These are phyloP conservation scores for Siniperca knerii DNA, from an alignment of 2,113 vertebrate species.

Conservation along the genomic window DNA sequence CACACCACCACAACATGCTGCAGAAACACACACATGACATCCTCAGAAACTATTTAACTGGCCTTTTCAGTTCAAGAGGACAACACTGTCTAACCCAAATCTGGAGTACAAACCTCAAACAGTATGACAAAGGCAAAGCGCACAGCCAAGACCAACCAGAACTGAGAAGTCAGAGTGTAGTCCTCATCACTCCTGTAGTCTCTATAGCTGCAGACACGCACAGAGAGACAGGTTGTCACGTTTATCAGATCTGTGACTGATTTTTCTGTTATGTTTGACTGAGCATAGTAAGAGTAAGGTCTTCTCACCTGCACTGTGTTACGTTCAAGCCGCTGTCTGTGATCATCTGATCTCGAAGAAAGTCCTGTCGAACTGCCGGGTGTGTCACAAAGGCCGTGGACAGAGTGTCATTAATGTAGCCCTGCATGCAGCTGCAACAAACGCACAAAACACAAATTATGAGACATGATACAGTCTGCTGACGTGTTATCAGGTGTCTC, in stretches of 20 bases:
- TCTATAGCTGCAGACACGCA: constrained; percentile 85
- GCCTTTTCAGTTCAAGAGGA: neutral
- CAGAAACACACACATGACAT: constrained; percentile 13
- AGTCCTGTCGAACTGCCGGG: constrained; percentile 73
- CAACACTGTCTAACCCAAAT: neutral
- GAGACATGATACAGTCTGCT: neutral
- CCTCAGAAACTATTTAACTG: neutral
- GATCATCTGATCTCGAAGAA: constrained; percentile 47
- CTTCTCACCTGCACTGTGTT: constrained; percentile 89
- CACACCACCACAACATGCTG: constrained; percentile 92
- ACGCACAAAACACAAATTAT: neutral
- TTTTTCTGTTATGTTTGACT: neutral
- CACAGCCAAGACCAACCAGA: constrained; percentile 92
- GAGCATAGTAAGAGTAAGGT: neutral
- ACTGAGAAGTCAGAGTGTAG: constrained; percentile 86
- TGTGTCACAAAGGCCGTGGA: constrained; percentile 78
- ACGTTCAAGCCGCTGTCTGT: constrained; percentile 26
- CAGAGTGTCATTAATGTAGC: constrained; percentile 93
- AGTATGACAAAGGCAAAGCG: constrained; percentile 93
- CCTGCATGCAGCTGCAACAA: constrained; percentile 87
- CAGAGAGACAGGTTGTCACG: neutral
- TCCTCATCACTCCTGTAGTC: constrained; percentile 87
- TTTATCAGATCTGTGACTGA: neutral
- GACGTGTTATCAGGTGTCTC: neutral
- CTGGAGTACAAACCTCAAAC: constrained; percentile 87